A percentile compares a stretch with the other conserved stretches of the same genome.
These are phyloP conservation scores for Eurytoma californica DNA, from an alignment of 2,888 invertebrate genomes.

Conservation along the genomic window DNA sequence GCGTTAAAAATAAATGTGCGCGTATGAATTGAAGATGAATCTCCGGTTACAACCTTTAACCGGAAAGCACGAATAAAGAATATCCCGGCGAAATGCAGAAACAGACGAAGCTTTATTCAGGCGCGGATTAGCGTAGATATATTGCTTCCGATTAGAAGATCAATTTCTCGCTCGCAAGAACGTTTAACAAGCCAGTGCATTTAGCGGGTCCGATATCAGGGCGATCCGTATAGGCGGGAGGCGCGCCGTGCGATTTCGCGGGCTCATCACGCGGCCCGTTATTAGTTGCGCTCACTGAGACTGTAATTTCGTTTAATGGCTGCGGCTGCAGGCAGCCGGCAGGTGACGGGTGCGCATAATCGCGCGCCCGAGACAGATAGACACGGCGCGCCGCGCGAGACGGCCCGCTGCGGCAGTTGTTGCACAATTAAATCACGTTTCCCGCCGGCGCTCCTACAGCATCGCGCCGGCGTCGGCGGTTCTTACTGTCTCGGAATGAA, in stretches of 20 bases:
- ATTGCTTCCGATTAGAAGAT: too few relatives aligned
- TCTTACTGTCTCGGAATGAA: conserved; percentile 49
- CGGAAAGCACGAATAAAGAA: too few relatives aligned
- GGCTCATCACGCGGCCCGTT: conserved; percentile 1
- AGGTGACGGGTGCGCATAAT: conserved; percentile 44
- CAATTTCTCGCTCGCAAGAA: too few relatives aligned
- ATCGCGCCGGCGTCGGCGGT: background rate
- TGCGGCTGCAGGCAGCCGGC: conserved; percentile 10
- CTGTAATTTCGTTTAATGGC: conserved; percentile 41
- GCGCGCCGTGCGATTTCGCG: conserved; percentile 7
- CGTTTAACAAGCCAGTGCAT: too few relatives aligned
- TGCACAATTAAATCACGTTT: conserved; percentile 47
- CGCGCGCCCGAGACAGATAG: conserved; percentile 15
- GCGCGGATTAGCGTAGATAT: too few relatives aligned
- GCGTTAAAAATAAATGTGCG: too few relatives aligned
- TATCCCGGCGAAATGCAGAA: too few relatives aligned
- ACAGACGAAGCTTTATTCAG: too few relatives aligned
- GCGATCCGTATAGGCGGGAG: background rate
- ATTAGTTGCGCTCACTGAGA: conserved; percentile 17
- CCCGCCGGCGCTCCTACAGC: background rate
- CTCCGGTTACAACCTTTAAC: too few relatives aligned
- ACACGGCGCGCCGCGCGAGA: background rate
- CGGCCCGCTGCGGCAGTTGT: conserved; percentile 5
- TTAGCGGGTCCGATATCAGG: too few relatives aligned
- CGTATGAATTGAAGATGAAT: too few relatives aligned